Evolutionary conservation across 2,113 vertebrate species (phyloP).

Genomic region (Trematocara macrostoma): DNA sequence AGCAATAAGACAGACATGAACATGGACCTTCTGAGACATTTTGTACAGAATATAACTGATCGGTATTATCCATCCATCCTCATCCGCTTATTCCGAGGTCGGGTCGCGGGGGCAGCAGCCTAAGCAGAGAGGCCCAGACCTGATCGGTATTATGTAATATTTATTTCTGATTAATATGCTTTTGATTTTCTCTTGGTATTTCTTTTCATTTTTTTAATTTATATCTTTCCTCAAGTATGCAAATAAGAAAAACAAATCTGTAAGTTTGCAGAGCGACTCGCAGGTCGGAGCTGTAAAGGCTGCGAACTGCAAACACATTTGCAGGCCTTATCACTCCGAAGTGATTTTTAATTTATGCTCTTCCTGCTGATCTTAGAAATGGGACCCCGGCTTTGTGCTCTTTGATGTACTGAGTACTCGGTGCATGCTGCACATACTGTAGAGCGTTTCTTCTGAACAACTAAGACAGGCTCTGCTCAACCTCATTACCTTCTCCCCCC

Average conservation of each 20-base stretch:
- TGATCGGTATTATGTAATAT: background rate
- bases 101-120: too few relatives aligned
- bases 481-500: conserved; percentile 42
- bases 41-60: background rate
- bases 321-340: conserved; percentile 8
- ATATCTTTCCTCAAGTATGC: background rate
- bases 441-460: conserved; percentile 11
- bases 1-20: background rate
- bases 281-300: background rate
- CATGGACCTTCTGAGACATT: background rate
- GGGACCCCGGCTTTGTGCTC: background rate
- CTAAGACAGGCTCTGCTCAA: conserved; percentile 33
- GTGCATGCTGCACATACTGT: conserved; percentile 27
- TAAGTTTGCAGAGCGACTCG: background rate
- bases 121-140: too few relatives aligned
- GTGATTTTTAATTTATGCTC: conserved; percentile 63
- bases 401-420: conserved; percentile 46
- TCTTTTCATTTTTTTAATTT: background rate
- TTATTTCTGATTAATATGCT: background rate
- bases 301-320: background rate
- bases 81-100: too few relatives aligned
- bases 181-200: background rate
- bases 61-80: background rate
- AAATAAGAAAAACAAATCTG: background rate
- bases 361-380: conserved; percentile 48